These are phyloP conservation scores for Andrena cerasifolii DNA, from an alignment of 1,140 invertebrate species.

Conservation along the genomic window DNA sequence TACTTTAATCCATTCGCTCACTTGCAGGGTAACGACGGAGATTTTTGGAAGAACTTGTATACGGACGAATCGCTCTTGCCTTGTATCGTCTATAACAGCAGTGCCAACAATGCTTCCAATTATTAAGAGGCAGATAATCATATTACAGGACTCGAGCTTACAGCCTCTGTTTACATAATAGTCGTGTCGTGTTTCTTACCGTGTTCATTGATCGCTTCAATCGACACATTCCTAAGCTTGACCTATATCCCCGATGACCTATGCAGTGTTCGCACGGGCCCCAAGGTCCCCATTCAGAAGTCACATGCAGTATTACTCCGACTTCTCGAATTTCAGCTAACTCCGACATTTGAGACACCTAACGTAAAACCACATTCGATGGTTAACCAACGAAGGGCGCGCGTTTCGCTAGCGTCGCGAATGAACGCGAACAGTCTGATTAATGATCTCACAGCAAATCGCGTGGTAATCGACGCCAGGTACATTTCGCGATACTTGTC, in stretches of 20 bases:
- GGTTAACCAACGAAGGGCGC: not conserved
- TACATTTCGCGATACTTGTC: constrained; percentile 80
- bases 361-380: not conserved
- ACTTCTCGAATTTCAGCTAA: constrained; percentile 70
- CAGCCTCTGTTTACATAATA: too few relatives aligned
- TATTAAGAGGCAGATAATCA: not conserved
- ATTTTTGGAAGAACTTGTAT: constrained; percentile 69
- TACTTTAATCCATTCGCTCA: constrained; percentile 47
- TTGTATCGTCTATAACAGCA: constrained; percentile 41
- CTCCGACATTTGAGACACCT: constrained; percentile 75
- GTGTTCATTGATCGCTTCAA: constrained; percentile 69
- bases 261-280: constrained; percentile 73
- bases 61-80: constrained; percentile 44
- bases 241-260: constrained; percentile 68
- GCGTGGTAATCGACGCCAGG: constrained; percentile 74
- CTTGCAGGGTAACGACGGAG: constrained; percentile 75
- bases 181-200: constrained; percentile 40
- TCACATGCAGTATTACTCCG: constrained; percentile 74
- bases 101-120: not conserved
- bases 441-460: constrained; percentile 70
- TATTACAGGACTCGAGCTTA: not conserved
- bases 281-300: constrained; percentile 76
- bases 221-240: constrained; percentile 70
- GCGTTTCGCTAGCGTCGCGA: not conserved
- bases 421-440: not conserved